Base-by-base conservation (phyloP, 2,113 vertebrate genomes). In the Callionymus lyra region DNA sequence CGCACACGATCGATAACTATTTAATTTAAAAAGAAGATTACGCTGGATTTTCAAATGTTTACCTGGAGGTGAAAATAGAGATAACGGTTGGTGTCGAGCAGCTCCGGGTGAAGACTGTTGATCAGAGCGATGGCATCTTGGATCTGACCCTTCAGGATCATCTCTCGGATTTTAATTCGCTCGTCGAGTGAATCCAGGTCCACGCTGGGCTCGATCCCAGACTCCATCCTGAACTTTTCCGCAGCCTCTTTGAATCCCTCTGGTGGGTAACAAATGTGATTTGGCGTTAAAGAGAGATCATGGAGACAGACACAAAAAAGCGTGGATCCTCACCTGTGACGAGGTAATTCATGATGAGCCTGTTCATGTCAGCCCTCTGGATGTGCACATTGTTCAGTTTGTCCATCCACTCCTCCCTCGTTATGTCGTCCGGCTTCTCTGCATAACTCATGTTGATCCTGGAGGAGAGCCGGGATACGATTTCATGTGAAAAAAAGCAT, bases 181-280 rank as follows among this genome's bases (percentile, higher is more conserved):
- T 99, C 94, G 64, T 98, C 93, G 0, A 99, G 82, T 1, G 92
- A 97, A 65, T 97, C 92, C 63, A 98, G 76, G 53, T 99, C 94
- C 51, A 98, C 89, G 3, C 91, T 95, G 5, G 95, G 94, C 60
- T 98, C 94, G 31, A 99, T 98, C 43, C 95, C 95, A 17, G 95
- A 98, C 75, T 99, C 94, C 90, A 97, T 89, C 9, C 91, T 85
- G 72, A 99, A 99, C 53, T 98, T 99, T 73, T 99, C 95, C 0
- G 94, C 95, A 33, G 94, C 95, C 68, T 99, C 95, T 68, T 99
- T 99, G 70, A 98, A 99, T 9, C 95, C 95, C 84, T 98, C 95
- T 99, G 69, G 59, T 80, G n/a, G n/a, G n/a, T 2, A 52, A 34
- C 18, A 72, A 2, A 56, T 12, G 34, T n/a, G 16, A 18, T 9